phyloP scores from a whole-genome alignment of 2,797 vertebrate species.

The Nasua narica region DNA sequence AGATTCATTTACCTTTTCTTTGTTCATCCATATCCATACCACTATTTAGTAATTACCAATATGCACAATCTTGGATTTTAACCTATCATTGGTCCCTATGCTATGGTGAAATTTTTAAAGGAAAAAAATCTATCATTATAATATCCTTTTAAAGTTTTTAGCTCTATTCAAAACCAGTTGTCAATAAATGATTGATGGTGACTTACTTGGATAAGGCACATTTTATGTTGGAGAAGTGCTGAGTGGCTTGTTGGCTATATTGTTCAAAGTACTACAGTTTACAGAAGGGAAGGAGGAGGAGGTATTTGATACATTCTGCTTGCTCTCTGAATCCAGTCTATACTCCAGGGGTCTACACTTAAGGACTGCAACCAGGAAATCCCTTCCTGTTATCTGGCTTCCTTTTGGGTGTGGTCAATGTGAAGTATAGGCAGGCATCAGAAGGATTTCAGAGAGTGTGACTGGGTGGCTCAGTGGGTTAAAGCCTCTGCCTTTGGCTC shows the following conservation, averaged over 20 bases:
- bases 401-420: not conserved
- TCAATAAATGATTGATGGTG: not conserved
- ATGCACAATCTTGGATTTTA: not conserved
- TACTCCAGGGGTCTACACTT: too few relatives aligned
- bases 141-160: not conserved
- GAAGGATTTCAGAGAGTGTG: too few relatives aligned
- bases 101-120: not conserved
- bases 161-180: not conserved
- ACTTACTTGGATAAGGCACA: not conserved
- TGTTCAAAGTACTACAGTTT: not conserved
- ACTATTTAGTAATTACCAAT: not conserved
- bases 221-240: not conserved
- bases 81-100: not conserved
- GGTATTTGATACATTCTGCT: not conserved
- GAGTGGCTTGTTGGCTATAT: not conserved
- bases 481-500: too few relatives aligned
- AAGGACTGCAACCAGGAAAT: rapidly evolving
- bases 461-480: too few relatives aligned
- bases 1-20: not conserved
- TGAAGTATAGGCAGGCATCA: not conserved
- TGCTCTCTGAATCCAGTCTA: rapidly evolving
- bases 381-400: not conserved
- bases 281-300: not conserved
- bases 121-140: not conserved
- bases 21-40: not conserved